Evolutionary conservation across 2,888 invertebrate genomes (phyloP), one percentile per base, ranked within the genome.

Genomic region (Calameuta pallipes): DNA sequence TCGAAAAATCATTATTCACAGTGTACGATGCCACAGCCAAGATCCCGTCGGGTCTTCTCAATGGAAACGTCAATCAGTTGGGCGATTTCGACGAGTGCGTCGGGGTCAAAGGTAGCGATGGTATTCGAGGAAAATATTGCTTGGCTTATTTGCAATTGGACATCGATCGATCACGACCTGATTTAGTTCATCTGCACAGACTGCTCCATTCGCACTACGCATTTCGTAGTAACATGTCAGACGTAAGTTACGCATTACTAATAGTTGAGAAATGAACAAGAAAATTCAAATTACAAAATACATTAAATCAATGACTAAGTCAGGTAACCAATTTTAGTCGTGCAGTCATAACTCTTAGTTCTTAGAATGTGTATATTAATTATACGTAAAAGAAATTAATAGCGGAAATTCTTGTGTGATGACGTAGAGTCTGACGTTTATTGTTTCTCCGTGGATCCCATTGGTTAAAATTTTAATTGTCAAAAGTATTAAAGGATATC

Each of bases 11-110:
- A 23, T 56, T 23, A 23, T 56, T 56, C 23, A 56, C 56, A 95
- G 95, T 95, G 95, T 94, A 94, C 87, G 95, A 95, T 89, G 94
- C 95, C n/a, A 94, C 95, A 4, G 95, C 95, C 3, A 95, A 95
- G 89, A 92, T 94, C 11, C 94, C 95, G 0, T 93, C 95, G 0
- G 95, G 95, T 56, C 93, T 95, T 73, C 90, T 95, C 33, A 94
- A 93, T 85, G 95, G 95, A 13, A 95, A 95, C 85, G 93, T 93
- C 11, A 95, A 95, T 91, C 95, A 95, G 84, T 94, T 94, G 75
- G 95, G 95, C 0, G 95, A 95, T 90, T 95, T 94, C 85, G 95
- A 95, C 90, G 94, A 95, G 87, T 95, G 95, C 87, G 90, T 95
- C 56, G 86, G 89, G 11, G 83, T 90, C 70, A 86, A 89, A 68